Conservation (phyloP, 92 coral and sea anemone species). For the Porites lobata region DNA sequence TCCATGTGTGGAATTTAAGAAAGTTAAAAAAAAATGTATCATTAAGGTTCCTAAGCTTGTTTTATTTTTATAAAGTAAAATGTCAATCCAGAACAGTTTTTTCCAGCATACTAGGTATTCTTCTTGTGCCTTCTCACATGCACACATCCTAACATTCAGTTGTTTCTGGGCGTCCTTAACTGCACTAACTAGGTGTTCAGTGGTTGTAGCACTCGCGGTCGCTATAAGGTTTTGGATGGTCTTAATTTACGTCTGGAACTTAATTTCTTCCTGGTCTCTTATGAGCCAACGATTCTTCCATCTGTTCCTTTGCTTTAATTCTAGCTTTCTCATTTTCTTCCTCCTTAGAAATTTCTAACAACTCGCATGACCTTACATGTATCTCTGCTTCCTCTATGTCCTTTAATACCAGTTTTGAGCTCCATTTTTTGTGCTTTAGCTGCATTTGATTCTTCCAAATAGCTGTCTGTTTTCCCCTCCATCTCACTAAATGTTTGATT, state of each 20-base stretch:
- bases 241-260: background rate
- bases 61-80: too few species aligned
- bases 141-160: background rate
- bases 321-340: constrained; percentile 1
- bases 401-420: background rate
- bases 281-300: constrained; percentile 8
- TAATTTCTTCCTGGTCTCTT: constrained; percentile 5
- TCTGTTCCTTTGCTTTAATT: background rate
- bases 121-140: constrained; percentile 17
- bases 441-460: background rate
- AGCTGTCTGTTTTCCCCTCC: constrained; percentile 5
- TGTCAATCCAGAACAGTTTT: too few species aligned
- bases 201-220: background rate
- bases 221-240: constrained; percentile 8
- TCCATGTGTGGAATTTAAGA: too few species aligned
- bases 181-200: background rate
- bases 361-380: background rate
- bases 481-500: constrained; percentile 2
- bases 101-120: background rate
- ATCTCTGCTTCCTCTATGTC: constrained; percentile 8
- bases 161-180: background rate
- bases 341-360: background rate
- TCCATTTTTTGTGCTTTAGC: constrained; percentile 10
- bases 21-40: too few species aligned
- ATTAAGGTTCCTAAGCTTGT: too few species aligned